phyloP scores from a whole-genome alignment of 2,113 vertebrate genomes.

The Malurus alboscapulatus region DNA sequence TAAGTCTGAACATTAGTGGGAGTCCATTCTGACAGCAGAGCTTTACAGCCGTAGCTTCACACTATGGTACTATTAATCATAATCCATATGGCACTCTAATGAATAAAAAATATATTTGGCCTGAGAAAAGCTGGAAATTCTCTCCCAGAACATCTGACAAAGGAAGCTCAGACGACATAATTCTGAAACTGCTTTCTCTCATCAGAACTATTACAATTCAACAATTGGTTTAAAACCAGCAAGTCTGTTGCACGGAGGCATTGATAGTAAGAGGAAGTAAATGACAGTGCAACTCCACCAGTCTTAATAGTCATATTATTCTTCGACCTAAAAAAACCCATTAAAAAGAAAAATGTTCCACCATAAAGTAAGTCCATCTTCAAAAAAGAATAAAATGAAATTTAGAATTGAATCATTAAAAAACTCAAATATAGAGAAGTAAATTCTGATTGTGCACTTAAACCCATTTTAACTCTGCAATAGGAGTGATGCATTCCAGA shows the following conservation, averaged over 20 bases:
- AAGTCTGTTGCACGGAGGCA: background rate
- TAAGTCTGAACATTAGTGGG: background rate
- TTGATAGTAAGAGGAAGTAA: background rate
- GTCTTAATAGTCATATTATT: background rate
- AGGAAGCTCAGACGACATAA: background rate
- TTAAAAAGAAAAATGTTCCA: background rate
- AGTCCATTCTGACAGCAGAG: background rate
- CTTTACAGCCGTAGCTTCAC: background rate
- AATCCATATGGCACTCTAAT: background rate
- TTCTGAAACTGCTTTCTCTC: background rate
- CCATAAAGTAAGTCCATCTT: background rate
- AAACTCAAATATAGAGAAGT: background rate
- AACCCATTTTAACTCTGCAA: background rate
- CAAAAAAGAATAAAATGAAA: background rate
- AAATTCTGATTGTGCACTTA: background rate
- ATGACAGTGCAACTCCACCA: background rate
- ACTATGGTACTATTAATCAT: background rate
- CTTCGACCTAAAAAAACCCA: background rate
- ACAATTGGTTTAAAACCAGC: background rate
- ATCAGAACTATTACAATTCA: background rate
- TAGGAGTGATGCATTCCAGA: background rate
- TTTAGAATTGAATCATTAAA: background rate
- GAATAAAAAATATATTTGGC: background rate
- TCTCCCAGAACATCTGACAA: background rate
- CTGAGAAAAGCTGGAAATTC: background rate